Percentiles rank a stretch among this genome's conserved stretches.
phyloP scores from a whole-genome alignment of 2,797 vertebrate species.

The Mus caroli region DNA sequence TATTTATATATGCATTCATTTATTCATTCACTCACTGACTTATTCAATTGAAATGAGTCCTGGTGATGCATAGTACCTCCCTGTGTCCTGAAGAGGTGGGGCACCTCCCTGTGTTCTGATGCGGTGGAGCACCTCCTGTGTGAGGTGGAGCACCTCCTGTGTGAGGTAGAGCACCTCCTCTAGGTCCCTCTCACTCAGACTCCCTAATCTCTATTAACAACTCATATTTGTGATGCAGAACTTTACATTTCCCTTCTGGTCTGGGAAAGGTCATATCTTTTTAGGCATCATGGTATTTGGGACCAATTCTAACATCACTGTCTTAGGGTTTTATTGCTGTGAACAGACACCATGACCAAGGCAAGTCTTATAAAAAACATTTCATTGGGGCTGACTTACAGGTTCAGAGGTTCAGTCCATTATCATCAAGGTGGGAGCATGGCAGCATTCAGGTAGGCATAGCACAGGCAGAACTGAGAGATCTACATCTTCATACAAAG shows the following conservation, averaged over 20 bases:
- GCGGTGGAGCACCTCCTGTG: background rate
- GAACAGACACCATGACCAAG: no score
- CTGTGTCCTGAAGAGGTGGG: background rate
- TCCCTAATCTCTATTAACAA: background rate
- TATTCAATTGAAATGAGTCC: background rate
- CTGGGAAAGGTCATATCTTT: background rate
- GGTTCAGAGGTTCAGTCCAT: no score
- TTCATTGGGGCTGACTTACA: no score
- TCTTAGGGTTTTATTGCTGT: no score
- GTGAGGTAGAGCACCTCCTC: background rate
- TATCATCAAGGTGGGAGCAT: no score
- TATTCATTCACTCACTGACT: background rate
- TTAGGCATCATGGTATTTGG: conserved; percentile 11
- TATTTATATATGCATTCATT: conserved; percentile 31
- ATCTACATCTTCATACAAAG: no score
- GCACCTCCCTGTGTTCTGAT: background rate
- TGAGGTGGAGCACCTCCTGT: background rate
- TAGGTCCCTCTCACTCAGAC: background rate
- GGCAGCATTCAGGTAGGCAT: no score
- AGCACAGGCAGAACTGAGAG: no score
- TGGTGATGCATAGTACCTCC: background rate
- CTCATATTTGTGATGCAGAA: background rate
- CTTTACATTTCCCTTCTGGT: background rate
- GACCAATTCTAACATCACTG: background rate
- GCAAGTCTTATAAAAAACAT: no score